These are phyloP conservation scores for Indicator maculatus DNA, from an alignment of 2,113 vertebrate genomes.

Conservation along the genomic window DNA sequence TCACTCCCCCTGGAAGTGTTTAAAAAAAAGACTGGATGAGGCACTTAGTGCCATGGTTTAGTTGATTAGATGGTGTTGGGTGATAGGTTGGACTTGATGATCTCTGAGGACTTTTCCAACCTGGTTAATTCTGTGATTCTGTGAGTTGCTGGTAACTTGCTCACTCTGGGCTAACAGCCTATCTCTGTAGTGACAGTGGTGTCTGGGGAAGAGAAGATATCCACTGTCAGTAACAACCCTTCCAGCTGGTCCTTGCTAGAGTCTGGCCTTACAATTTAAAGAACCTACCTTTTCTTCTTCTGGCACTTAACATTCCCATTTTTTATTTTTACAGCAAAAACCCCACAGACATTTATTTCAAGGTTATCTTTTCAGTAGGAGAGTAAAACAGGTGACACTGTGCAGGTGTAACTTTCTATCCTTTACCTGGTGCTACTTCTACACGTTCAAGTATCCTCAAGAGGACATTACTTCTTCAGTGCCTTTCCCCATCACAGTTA, in stretches of 20 bases:
- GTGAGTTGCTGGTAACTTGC: too few relatives aligned
- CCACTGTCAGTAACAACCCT: not conserved
- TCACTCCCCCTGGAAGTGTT: too few relatives aligned
- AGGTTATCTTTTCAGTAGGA: not conserved
- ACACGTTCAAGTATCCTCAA: not conserved
- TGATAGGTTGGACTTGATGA: too few relatives aligned
- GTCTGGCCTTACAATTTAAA: not conserved
- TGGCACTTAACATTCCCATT: not conserved
- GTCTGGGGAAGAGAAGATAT: not conserved
- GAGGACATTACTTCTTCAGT: not conserved
- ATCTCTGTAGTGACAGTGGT: not conserved
- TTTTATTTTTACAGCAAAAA: not conserved
- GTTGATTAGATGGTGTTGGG: too few relatives aligned
- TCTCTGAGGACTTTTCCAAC: too few relatives aligned
- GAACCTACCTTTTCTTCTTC: not conserved
- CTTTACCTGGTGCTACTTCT: not conserved
- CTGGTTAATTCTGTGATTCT: too few relatives aligned
- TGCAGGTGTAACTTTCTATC: not conserved
- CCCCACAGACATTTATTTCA: not conserved
- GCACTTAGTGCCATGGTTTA: too few relatives aligned
- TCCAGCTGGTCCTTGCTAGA: not conserved
- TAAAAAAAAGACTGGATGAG: too few relatives aligned
- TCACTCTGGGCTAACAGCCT: not conserved
- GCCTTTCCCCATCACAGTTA: not conserved
- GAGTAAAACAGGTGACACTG: not conserved